phyloP scores from a whole-genome alignment of 2,113 vertebrate species.

The Brienomyrus longianalis region DNA sequence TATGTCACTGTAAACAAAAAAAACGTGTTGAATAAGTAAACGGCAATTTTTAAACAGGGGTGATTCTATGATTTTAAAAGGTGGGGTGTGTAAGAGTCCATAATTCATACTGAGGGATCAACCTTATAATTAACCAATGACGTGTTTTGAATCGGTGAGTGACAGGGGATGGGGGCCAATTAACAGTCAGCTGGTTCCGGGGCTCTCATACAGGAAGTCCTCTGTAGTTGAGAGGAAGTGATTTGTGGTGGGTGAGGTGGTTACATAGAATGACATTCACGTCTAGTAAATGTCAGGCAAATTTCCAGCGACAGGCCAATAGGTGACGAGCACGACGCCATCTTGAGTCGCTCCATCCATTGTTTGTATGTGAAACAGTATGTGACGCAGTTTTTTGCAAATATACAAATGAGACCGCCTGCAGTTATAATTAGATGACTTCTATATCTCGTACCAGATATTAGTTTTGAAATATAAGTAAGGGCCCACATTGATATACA shows the following conservation, averaged over 20 bases:
- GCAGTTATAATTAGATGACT: background rate
- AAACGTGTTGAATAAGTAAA: background rate
- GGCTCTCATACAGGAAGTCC: background rate
- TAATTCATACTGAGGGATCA: background rate
- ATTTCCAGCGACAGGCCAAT: background rate
- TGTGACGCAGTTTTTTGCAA: background rate
- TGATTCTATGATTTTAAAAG: background rate
- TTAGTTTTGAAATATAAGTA: background rate
- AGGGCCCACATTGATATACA: background rate
- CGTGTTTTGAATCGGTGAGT: too few relatives aligned
- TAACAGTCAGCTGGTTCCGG: background rate
- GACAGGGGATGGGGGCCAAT: background rate
- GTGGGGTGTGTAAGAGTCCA: background rate
- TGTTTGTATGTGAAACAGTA: background rate
- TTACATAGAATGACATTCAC: background rate
- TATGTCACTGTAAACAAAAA: background rate
- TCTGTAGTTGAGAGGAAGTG: slow-evolving; percentile 4
- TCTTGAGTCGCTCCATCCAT: background rate
- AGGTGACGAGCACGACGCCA: background rate
- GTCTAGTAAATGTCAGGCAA: background rate
- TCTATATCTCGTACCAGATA: background rate
- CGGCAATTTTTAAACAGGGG: background rate
- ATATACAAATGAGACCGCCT: background rate
- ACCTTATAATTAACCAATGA: background rate
- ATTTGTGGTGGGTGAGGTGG: background rate